These are phyloP conservation scores for Spongilla lacustris DNA, from an alignment of 37 sponge, comb jelly and placozoan species.

Conservation along the genomic window DNA sequence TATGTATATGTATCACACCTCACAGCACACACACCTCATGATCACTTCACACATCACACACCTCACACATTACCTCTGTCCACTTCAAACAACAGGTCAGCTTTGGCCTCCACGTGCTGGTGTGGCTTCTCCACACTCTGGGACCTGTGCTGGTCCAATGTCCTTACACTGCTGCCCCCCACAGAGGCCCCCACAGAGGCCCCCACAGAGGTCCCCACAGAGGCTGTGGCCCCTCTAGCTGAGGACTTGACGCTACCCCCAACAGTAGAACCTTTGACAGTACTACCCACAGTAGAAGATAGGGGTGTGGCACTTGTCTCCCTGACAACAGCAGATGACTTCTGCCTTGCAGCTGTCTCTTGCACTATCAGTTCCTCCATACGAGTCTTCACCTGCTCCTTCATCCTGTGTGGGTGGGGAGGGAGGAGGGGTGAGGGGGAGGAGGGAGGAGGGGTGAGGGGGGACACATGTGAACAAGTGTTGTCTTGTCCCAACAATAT, in stretches of 20 bases:
- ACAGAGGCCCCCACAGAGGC: neutral
- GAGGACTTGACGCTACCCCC: neutral
- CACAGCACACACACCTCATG: too few relatives aligned
- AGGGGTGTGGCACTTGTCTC: neutral
- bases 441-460: too few relatives aligned
- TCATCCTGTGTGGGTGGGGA: conserved; percentile 34
- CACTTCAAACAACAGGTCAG: conserved; percentile 46
- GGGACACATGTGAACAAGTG: too few relatives aligned
- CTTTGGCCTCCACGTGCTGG: neutral
- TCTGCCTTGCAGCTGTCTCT: conserved; percentile 26
- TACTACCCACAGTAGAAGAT: neutral
- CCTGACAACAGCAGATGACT: neutral
- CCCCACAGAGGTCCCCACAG: neutral
- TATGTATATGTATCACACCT: too few relatives aligned
- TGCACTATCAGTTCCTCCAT: conserved; percentile 49
- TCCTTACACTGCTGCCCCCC: neutral
- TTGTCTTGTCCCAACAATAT: too few relatives aligned
- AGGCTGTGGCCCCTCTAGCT: neutral
- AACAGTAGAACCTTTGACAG: neutral
- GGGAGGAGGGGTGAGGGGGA: too few relatives aligned
- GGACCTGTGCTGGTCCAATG: too few relatives aligned
- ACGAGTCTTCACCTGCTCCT: conserved; percentile 60
- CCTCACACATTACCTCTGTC: conserved; percentile 43
- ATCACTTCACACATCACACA: too few relatives aligned
- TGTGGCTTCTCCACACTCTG: neutral